Conservation (phyloP, 2,888 invertebrate species). For the Philopedon plagiatum region DNA sequence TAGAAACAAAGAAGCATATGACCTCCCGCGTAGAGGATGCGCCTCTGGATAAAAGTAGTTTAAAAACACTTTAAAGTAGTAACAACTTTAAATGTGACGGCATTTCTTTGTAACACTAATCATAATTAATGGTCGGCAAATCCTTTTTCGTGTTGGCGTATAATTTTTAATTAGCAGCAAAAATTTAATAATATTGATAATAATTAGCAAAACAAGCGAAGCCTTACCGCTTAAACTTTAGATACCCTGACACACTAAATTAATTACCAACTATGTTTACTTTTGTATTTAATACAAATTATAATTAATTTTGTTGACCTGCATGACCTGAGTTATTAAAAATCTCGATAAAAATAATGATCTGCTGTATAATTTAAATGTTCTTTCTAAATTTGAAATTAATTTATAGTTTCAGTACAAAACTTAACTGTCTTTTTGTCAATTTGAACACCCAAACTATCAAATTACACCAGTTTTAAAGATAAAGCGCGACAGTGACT, state of each 20-base stretch:
- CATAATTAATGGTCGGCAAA: slow-evolving; percentile 4
- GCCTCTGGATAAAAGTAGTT: neutral
- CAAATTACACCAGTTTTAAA: too few species aligned
- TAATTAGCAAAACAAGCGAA: neutral
- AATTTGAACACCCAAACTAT: too few species aligned
- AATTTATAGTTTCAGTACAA: neutral
- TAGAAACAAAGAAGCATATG: too few species aligned
- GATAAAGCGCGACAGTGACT: too few species aligned
- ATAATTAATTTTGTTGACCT: slow-evolving; percentile 8
- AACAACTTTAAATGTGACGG: neutral
- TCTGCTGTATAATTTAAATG: neutral
- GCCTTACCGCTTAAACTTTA: neutral
- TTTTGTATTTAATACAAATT: neutral
- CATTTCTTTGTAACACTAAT: neutral
- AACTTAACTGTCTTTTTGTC: too few species aligned
- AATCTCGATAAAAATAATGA: neutral
- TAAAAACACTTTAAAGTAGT: neutral
- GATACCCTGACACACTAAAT: neutral
- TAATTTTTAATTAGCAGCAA: neutral
- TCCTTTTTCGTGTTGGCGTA: neutral
- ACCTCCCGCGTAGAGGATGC: neutral
- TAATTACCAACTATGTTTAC: neutral
- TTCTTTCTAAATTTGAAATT: neutral
- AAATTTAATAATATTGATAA: neutral
- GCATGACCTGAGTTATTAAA: neutral